A percentile compares a stretch with the other conserved stretches of the same genome.
Evolutionary conservation across 2,888 invertebrate genomes (phyloP).

Genomic region (Agriopis leucophaearia): DNA sequence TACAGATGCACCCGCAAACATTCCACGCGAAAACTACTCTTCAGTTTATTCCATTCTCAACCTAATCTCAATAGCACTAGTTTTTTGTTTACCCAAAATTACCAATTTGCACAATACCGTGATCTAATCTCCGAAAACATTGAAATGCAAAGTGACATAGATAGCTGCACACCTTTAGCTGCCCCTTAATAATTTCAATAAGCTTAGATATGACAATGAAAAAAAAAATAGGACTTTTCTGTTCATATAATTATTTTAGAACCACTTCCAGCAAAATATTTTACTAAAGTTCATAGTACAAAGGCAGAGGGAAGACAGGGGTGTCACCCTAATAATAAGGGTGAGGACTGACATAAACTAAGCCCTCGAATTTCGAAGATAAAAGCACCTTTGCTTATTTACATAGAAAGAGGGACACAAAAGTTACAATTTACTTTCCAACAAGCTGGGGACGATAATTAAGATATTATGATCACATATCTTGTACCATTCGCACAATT

Average conservation of each 20-base stretch:
- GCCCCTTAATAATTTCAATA: no score
- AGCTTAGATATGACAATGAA: no score
- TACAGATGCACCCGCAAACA: background rate
- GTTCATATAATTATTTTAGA: background rate
- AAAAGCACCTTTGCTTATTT: slow-evolving; percentile 58
- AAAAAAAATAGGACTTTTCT: no score
- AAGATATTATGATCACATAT: background rate
- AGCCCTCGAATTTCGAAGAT: slow-evolving; percentile 61
- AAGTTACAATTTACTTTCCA: slow-evolving; percentile 2
- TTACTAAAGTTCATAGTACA: slow-evolving; percentile 26
- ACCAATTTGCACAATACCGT: no score
- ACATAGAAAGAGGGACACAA: slow-evolving; percentile 44
- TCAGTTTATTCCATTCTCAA: no score
- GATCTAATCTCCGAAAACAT: no score
- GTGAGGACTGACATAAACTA: slow-evolving; percentile 51
- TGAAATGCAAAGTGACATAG: no score
- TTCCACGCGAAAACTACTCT: no score
- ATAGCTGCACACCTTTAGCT: no score
- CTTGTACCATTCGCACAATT: background rate
- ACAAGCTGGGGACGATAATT: background rate
- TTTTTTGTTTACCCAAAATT: no score
- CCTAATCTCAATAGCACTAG: no score
- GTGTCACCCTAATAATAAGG: slow-evolving; percentile 57
- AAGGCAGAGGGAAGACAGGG: slow-evolving; percentile 50
- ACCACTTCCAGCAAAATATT: slow-evolving; percentile 31